Base-by-base conservation (phyloP, 2,797 vertebrate species). In the Clarias laeviceps region DNA sequence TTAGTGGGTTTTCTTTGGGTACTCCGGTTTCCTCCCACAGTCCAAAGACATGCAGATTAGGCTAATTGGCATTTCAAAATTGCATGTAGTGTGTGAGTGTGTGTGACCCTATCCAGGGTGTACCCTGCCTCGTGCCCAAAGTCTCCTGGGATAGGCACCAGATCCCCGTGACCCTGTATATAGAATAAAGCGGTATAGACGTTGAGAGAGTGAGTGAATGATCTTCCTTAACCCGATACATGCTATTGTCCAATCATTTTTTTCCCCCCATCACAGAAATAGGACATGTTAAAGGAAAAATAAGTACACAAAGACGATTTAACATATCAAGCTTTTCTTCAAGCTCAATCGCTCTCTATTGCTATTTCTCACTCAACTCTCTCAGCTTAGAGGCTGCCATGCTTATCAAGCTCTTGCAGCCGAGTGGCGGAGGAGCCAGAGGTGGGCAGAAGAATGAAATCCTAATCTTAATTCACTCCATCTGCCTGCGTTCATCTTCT, bases 321-420 rank as follows among this genome's bases (percentile, higher is more conserved):
- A 64, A 80, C 73, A 85, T 76, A 84, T 83, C 84, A 81, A 84
- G 78, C 82, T 62, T 84, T 68, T 54, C 82, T 84, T 87, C 86
- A 68, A 77, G 74, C 82, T 87, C 82, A 74, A 87, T 90, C 74
- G 84, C 84, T 81, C 64, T 84, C 66, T 88, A 45, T 85, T 79
- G 57, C 87, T 68, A 72, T 57, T 84, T 87, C 77, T 87, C 65
- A 85, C 80, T 65, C 74, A 57, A 64, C 74, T 72, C 66, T 82
- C 73, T 79, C 88, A 87, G 87, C 90, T 86, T 90, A 80, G 82
- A 87, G 84, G 90, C 87, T 86, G 80, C 82, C 69, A 86, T 77
- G 90, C 92, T 95, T 95, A 95, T 95, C 94, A 85, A 91, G 88
- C 85, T 24, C 84, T 88, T 90, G 93, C 95, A 96, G 94, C 92